A percentile compares a stretch with the other conserved stretches of the same genome.
Evolutionary conservation across 2,797 vertebrate species (phyloP).

Genomic region (Syngnathus rostellatus): DNA sequence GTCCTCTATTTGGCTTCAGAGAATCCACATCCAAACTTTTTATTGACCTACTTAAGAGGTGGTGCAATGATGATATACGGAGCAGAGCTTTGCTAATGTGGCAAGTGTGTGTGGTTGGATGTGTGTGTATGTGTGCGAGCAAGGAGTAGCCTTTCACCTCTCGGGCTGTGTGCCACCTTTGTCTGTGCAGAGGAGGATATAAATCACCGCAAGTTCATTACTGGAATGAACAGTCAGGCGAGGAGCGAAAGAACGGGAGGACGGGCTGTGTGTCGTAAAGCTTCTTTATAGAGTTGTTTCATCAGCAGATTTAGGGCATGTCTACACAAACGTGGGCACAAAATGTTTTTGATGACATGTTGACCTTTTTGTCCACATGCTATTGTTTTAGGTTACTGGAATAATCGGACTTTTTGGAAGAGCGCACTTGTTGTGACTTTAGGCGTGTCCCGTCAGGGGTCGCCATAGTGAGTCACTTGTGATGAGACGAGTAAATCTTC

Average conservation of each 20-base stretch:
- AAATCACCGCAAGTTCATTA: slow-evolving; percentile 42
- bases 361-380: not conserved
- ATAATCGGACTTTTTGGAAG: too few relatives aligned
- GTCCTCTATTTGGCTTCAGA: slow-evolving; percentile 15
- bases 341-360: not conserved
- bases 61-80: slow-evolving; percentile 60
- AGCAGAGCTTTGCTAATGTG: slow-evolving; percentile 34
- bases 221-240: slow-evolving; percentile 22
- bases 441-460: too few relatives aligned
- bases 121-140: slow-evolving; percentile 36
- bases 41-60: slow-evolving; percentile 67
- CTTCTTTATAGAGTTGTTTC: slow-evolving; percentile 23
- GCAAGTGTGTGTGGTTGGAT: slow-evolving; percentile 27
- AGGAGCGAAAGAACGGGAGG: slow-evolving; percentile 9
- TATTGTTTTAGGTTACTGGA: too few relatives aligned
- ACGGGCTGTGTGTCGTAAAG: slow-evolving; percentile 15
- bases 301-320: slow-evolving; percentile 20
- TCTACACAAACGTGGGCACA: not conserved
- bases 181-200: slow-evolving; percentile 47
- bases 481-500: too few relatives aligned
- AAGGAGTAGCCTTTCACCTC: slow-evolving; percentile 56
- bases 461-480: too few relatives aligned
- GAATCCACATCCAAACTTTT: slow-evolving; percentile 40
- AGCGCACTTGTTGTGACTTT: too few relatives aligned
- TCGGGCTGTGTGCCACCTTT: slow-evolving; percentile 45